Conservation (phyloP, 2,113 vertebrate genomes). For the Lophochroa leadbeateri region DNA sequence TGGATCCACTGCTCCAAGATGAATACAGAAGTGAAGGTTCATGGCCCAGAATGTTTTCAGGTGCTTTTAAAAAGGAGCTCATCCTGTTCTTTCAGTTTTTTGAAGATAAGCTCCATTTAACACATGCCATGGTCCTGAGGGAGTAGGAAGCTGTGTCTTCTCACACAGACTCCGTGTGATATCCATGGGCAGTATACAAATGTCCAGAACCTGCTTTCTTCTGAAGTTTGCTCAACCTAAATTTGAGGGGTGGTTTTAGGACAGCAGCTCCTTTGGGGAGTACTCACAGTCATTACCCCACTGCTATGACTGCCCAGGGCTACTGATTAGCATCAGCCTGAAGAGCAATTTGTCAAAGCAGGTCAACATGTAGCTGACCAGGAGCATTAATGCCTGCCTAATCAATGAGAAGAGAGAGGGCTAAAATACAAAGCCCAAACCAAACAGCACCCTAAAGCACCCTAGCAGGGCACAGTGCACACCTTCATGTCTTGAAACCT, state of each 20-base stretch:
- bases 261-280: neutral
- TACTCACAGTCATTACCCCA: accelerated
- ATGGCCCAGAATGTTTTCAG: neutral
- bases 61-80: neutral
- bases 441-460: neutral
- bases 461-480: too few relatives aligned
- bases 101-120: neutral
- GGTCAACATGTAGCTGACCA: accelerated
- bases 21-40: neutral
- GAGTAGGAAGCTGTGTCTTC: neutral
- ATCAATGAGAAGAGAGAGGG: neutral
- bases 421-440: neutral
- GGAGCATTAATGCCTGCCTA: neutral
- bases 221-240: neutral
- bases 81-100: neutral
- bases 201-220: neutral
- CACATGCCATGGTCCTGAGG: neutral
- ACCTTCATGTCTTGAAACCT: neutral
- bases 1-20: neutral
- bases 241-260: neutral
- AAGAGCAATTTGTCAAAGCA: neutral
- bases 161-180: accelerated
- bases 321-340: accelerated
- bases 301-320: neutral
- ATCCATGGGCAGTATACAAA: neutral